These are phyloP conservation scores for Campaea margaritaria DNA, from an alignment of 2,888 invertebrate species.

Conservation along the genomic window DNA sequence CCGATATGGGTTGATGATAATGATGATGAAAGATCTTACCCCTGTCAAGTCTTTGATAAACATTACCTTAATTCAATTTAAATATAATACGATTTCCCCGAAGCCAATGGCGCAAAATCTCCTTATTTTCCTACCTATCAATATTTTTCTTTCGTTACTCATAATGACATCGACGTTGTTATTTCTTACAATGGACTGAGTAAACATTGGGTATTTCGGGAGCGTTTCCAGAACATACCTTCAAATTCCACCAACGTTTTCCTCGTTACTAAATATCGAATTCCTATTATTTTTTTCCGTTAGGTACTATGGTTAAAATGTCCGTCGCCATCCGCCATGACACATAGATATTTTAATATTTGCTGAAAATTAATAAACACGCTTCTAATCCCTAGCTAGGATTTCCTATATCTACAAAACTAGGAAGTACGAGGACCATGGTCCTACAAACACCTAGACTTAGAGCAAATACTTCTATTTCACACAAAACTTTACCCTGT, in stretches of 20 bases:
- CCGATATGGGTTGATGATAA: no score
- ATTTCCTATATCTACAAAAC: no score
- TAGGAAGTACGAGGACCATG: no score
- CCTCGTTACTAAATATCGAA: conserved; percentile 27
- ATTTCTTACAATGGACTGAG: conserved; percentile 14
- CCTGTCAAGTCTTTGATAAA: no score
- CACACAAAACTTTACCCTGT: no score
- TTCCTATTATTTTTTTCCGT: conserved; percentile 27
- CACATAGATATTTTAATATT: background rate
- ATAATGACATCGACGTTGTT: conserved; percentile 20
- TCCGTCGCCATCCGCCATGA: conserved; percentile 7
- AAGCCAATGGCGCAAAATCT: background rate
- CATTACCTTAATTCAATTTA: background rate
- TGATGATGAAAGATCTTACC: no score
- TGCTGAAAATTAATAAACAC: no score
- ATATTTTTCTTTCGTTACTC: background rate
- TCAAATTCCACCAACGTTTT: conserved; percentile 23
- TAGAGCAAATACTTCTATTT: no score
- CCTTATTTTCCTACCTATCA: conserved; percentile 2
- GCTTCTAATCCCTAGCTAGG: no score
- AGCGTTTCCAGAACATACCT: conserved; percentile 21
- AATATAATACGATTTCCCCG: background rate
- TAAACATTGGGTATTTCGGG: conserved; percentile 8
- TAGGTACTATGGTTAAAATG: conserved; percentile 13
- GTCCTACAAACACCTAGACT: no score